Evolutionary conservation across 1,140 invertebrate species (phyloP).

Genomic region (Melipona quadrifasciata): DNA sequence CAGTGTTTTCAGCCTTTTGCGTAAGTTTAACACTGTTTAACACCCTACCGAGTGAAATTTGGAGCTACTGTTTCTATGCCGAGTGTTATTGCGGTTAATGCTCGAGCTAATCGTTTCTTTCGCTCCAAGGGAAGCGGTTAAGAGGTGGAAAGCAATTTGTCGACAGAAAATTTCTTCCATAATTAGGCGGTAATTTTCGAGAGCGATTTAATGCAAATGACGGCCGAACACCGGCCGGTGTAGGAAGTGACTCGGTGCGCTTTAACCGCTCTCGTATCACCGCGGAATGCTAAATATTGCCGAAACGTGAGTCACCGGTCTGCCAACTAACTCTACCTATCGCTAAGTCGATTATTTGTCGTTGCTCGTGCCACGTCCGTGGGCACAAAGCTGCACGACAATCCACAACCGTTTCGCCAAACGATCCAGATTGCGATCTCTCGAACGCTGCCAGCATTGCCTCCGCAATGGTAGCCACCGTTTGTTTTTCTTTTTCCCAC

Average conservation of each 20-base stretch:
- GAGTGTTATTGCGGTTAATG: not conserved
- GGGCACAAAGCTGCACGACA: not conserved
- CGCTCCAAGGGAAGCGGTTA: not conserved
- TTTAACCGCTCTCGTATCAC: conserved; percentile 59
- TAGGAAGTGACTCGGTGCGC: conserved; percentile 57
- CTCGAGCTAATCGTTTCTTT: not conserved
- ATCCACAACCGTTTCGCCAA: conserved; percentile 8
- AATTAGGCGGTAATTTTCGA: not conserved
- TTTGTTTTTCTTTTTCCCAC: no score
- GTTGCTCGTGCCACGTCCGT: not conserved
- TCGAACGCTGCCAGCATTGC: not conserved
- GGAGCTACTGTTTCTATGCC: not conserved
- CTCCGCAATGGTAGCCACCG: no score
- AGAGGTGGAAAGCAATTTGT: no score
- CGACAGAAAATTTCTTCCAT: no score
- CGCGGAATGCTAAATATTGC: conserved; percentile 70
- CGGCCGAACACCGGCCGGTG: conserved; percentile 1
- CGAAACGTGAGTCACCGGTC: conserved; percentile 67
- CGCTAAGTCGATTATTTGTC: conserved; percentile 60
- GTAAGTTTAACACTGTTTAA: not conserved
- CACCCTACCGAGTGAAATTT: not conserved
- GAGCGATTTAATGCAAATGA: not conserved
- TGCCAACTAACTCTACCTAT: conserved; percentile 49
- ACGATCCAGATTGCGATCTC: conserved; percentile 27
- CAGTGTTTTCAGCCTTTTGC: not conserved